Evolutionary conservation across 2,888 invertebrate genomes (phyloP), one percentile per base, ranked within the genome.

Genomic region (Sacculina carcini): DNA sequence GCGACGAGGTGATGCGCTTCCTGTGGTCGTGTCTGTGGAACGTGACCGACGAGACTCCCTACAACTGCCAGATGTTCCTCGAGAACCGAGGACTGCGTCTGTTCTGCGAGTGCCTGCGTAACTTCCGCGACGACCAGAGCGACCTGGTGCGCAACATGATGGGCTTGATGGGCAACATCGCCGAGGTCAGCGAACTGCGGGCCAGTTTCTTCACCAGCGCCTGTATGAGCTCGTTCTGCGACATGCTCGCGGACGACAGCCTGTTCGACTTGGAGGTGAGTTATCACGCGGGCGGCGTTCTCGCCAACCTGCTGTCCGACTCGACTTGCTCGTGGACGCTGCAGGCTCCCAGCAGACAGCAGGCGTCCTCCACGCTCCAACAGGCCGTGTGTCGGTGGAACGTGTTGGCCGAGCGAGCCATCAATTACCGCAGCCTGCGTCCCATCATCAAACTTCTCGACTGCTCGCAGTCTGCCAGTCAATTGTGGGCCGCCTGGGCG

Each of bases 11-110:
- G 19, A 73, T 96, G 68, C 92, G 94, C 68, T 87, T 90, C 16
- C 87, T 92, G 4, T 96, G 96, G 96, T 90, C 90, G 53, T 89
- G 90, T n/a, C 83, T 96, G 82, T 96, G 94, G 94, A 96, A 94
- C 67, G 58, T 85, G 58, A 82, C 84, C 31, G 94, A 96, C 65
- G 94, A 96, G 69, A 94, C 92, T 12, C 84, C 90, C 40, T 73
- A 78, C 59, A 96, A 96, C 70, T 94, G 94, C 69, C 74, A 78
- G 64, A 73, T 82, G 60, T 96, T 96, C 69, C 71, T 96, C 53
- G 77, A 82, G 59, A 77, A 78, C 55, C 73, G 77, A 39, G 96
- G 96, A 57, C 84, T 96, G 83, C 76, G 78, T 58, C 77, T 79
- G 59, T 96, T 96, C 67, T 71, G 86, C 14, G 75, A 75, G 57